Percentiles rank a stretch among this genome's conserved stretches.
Evolutionary conservation across 30 jellyfish, hydroid and myxozoan genomes (phyloP).

Genomic region (Hydractinia symbiolongicarpus): DNA sequence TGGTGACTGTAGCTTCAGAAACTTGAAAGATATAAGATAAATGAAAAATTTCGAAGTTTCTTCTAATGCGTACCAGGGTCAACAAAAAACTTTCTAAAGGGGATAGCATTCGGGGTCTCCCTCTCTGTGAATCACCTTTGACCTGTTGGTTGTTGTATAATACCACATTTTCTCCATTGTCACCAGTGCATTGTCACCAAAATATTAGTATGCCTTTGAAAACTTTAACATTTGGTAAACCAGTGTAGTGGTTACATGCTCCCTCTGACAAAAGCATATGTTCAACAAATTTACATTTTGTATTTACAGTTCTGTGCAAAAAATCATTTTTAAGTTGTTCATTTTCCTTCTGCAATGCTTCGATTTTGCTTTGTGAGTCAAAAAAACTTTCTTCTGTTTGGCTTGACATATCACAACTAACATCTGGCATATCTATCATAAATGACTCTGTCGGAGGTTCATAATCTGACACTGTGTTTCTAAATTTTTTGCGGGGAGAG

Average conservation of each 20-base stretch:
- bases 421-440: too few relatives aligned
- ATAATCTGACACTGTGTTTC: too few relatives aligned
- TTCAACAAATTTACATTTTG: background rate
- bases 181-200: constrained; percentile 7
- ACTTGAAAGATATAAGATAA: constrained; percentile 2
- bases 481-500: too few relatives aligned
- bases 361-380: too few relatives aligned
- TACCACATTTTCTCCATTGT: constrained; percentile 1
- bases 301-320: background rate
- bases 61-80: constrained; percentile 13
- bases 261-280: background rate
- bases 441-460: too few relatives aligned
- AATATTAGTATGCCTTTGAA: constrained; percentile 7
- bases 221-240: background rate
- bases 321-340: constrained; percentile 5
- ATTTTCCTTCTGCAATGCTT: background rate
- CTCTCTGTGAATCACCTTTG: constrained; percentile 7
- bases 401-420: too few relatives aligned
- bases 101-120: constrained; percentile 2
- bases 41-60: background rate
- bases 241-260: too few relatives aligned
- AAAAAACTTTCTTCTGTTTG: too few relatives aligned
- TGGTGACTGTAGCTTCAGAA: constrained; percentile 2
- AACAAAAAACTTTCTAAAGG: constrained; percentile 1
- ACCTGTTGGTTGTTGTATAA: constrained; percentile 1